Base-by-base conservation (phyloP, 2,888 invertebrate species). In the Petrolisthes manimaculis region DNA sequence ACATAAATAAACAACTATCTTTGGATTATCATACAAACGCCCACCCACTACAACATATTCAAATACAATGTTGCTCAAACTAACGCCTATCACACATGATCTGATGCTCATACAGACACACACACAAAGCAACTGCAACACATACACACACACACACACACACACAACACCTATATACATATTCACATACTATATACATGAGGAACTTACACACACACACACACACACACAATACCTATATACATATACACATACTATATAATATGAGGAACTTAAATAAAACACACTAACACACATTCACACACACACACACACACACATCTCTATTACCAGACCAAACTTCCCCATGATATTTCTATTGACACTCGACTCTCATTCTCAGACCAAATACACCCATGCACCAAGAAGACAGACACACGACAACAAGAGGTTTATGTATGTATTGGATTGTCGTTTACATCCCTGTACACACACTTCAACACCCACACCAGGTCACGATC, bases 221-320 rank as follows among this genome's bases (percentile, higher is more conserved):
- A 55, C 54, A 80, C 4, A 78, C 78, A 51, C 78, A 24, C n/a
- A 9, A 24, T 1, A 78, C 78, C 21, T 12, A 51, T 5, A 53
- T 8, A 78, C 12, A 78, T 51, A 78, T 8, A 24, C 53, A 78
- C 78, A 78, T 14, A 24, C 53, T 37, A 37, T 3, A n/a, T 2
- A 14, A 78, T 54, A 6, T 24, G n/a, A 24, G 8, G n/a, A 74
- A 74, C 21, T 74, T 12, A 8, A 74, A 67, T n/a, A n/a, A 67
- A 12, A 67, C 9, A 24, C 53, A 37, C n/a, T n/a, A 21, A 74
- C 75, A 83, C 75, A 55, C 55, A 55, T 55, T 55, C 55, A 75
- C 69, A 82, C 82, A 82, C 82, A 82, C 69, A 69, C 82, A 82
- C 71, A 71, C 74, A 71, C 74, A 71, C 71, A n/a, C 56, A 51